These are phyloP conservation scores for Alces alces DNA, from an alignment of 2,113 vertebrate genomes.

Conservation along the genomic window DNA sequence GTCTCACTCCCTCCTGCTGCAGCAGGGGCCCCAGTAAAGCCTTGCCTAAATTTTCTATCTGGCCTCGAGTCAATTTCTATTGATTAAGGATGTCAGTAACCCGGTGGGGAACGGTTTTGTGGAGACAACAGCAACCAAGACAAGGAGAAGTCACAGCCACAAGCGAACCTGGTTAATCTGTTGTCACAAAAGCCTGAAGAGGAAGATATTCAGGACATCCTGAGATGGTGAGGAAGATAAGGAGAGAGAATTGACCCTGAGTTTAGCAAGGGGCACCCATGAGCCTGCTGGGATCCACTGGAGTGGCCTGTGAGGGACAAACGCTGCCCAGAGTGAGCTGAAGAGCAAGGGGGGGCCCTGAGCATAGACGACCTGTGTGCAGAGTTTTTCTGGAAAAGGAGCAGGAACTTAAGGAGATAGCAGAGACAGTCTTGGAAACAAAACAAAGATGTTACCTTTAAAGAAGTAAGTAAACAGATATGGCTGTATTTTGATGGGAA, in stretches of 20 bases:
- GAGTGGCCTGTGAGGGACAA: neutral
- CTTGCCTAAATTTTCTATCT: neutral
- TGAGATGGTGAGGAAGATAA: neutral
- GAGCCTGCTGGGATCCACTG: too few species aligned
- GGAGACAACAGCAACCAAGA: neutral
- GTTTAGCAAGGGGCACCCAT: rapidly evolving
- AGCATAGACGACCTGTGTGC: neutral
- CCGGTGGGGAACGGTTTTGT: neutral
- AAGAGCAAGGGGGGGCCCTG: neutral
- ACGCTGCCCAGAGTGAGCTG: rapidly evolving
- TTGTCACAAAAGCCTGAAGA: neutral
- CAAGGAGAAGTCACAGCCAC: rapidly evolving
- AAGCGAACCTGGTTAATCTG: rapidly evolving
- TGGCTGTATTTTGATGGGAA: neutral
- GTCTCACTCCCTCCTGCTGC: neutral
- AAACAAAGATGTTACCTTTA: neutral
- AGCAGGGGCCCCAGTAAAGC: neutral
- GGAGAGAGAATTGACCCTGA: neutral
- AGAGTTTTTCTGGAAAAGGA: neutral
- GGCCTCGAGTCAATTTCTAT: neutral
- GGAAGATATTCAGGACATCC: neutral
- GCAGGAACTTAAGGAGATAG: neutral
- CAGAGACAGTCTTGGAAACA: neutral
- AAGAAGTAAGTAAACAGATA: neutral
- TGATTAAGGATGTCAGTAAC: neutral